Percentiles rank a stretch among this genome's conserved stretches.
phyloP scores from a whole-genome alignment of 2,113 vertebrate species.

The Gymnarchus niloticus region DNA sequence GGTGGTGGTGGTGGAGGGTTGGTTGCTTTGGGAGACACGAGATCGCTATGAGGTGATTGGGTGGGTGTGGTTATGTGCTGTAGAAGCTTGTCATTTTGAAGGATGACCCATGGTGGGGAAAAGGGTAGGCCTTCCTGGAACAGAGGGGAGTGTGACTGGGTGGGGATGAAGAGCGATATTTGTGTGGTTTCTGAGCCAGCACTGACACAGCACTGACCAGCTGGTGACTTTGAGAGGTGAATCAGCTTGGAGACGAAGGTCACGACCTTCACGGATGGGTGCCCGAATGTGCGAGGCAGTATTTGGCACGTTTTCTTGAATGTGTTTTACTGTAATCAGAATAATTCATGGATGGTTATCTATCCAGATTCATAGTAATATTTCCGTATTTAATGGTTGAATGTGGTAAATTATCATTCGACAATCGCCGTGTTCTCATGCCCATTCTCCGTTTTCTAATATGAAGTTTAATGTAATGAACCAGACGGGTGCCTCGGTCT shows the following conservation, averaged over 20 bases:
- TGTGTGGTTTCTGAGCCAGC: not conserved
- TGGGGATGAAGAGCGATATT: not conserved
- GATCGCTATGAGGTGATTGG: not conserved
- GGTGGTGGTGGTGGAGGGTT: not conserved
- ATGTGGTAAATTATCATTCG: not conserved
- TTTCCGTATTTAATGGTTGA: not conserved
- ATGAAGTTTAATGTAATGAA: conserved; percentile 9
- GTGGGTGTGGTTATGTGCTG: not conserved
- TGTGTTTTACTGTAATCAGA: not conserved
- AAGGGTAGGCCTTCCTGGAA: too few relatives aligned
- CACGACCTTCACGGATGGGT: not conserved
- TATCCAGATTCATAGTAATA: not conserved
- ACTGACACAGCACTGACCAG: not conserved
- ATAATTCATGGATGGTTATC: not conserved
- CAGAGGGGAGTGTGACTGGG: not conserved
- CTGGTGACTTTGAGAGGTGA: not conserved
- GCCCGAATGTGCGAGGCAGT: not conserved
- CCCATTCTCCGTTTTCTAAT: not conserved
- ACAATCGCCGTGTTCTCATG: not conserved
- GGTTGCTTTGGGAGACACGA: not conserved
- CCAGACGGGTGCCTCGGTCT: not conserved
- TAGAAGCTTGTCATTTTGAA: not conserved
- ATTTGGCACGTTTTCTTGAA: not conserved
- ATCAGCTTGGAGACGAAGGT: not conserved
- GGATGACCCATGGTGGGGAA: not conserved